Conservation (phyloP, 2,797 vertebrate genomes). For the Cercopithecus diana region DNA sequence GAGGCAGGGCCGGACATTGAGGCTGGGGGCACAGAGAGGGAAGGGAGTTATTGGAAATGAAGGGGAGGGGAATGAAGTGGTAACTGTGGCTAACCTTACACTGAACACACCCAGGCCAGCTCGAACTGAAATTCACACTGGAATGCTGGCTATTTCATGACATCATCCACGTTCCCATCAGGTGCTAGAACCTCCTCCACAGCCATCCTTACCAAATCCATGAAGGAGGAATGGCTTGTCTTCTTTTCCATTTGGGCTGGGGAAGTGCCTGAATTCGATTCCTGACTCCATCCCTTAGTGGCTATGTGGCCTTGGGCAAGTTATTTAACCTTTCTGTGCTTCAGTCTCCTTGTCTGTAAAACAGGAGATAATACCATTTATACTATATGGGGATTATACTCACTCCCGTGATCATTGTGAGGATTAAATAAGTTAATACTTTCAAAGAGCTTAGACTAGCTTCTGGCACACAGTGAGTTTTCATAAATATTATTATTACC, state of each 20-base stretch:
- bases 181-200: not conserved
- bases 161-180: not conserved
- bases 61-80: not conserved
- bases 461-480: not conserved
- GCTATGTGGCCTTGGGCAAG: not conserved
- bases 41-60: not conserved
- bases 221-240: not conserved
- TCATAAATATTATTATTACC: not conserved
- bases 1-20: not conserved
- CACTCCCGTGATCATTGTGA: not conserved
- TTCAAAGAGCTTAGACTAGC: not conserved
- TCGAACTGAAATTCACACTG: not conserved
- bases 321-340: not conserved
- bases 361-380: not conserved
- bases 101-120: not conserved
- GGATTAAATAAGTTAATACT: not conserved
- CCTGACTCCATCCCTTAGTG: not conserved
- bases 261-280: not conserved
- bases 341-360: not conserved
- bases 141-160: not conserved
- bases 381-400: not conserved
- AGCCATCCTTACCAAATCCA: not conserved
- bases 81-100: not conserved
- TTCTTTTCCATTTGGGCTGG: not conserved
- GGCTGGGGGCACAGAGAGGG: not conserved